These are phyloP conservation scores for Phainopepla nitens DNA, from an alignment of 2,113 vertebrate species.

Conservation along the genomic window DNA sequence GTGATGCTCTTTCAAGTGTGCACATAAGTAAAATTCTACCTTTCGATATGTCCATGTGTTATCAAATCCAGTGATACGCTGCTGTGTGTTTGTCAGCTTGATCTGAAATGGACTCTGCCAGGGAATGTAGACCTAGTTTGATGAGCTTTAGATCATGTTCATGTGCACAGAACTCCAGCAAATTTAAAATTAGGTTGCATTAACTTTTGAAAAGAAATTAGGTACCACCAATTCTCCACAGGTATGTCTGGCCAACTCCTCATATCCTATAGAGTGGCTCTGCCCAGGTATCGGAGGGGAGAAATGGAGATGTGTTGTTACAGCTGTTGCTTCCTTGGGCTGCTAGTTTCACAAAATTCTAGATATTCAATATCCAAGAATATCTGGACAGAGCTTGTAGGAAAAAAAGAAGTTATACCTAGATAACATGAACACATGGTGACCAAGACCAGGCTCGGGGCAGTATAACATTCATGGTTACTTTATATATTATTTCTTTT, in stretches of 20 bases:
- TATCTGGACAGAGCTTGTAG: background rate
- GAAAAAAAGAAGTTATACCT: background rate
- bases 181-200: background rate
- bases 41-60: background rate
- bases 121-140: background rate
- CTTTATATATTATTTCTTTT: background rate
- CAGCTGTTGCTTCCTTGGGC: background rate
- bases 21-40: background rate
- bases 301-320: background rate
- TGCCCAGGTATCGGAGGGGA: background rate
- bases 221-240: background rate
- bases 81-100: background rate
- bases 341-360: background rate
- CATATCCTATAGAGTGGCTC: background rate
- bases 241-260: background rate
- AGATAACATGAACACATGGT: background rate
- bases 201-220: background rate
- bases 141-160: background rate
- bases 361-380: background rate
- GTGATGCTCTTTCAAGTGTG: background rate
- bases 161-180: background rate
- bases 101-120: background rate
- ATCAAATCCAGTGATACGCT: background rate
- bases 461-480: background rate
- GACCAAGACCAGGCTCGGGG: background rate